These are phyloP conservation scores for Brachypterus glaber DNA, from an alignment of 2,888 invertebrate genomes.

Conservation along the genomic window DNA sequence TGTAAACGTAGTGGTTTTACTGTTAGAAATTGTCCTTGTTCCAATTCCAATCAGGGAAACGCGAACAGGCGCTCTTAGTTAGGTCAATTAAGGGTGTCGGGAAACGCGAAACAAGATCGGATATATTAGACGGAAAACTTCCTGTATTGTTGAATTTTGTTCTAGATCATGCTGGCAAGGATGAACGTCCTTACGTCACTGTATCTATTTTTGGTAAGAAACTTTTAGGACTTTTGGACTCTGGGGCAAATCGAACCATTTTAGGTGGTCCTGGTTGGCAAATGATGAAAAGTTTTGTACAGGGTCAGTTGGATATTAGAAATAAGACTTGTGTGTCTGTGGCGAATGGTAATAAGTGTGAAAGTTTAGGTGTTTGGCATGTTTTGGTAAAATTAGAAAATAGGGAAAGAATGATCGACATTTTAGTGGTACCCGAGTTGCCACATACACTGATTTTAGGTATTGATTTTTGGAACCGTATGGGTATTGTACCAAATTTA, in stretches of 20 bases:
- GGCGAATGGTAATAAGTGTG: background rate
- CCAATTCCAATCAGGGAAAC: slow-evolving; percentile 9
- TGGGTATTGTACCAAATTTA: slow-evolving; percentile 3
- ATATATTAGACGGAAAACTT: background rate
- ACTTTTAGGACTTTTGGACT: slow-evolving; percentile 9
- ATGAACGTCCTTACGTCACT: slow-evolving; percentile 9
- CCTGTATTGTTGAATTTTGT: slow-evolving; percentile 2
- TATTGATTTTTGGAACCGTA: slow-evolving; percentile 7
- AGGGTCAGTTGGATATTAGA: too few relatives aligned
- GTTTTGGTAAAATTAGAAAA: too few relatives aligned
- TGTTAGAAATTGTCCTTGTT: slow-evolving; percentile 5
- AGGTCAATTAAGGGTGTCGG: background rate
- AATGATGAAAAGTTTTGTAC: too few relatives aligned
- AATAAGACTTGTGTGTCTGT: too few relatives aligned
- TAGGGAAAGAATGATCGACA: background rate
- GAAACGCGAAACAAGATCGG: too few relatives aligned
- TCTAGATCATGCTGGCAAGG: background rate
- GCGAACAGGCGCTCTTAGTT: slow-evolving; percentile 6
- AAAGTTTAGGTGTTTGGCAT: slow-evolving; percentile 1
- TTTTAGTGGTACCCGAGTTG: slow-evolving; percentile 7
- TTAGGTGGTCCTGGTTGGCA: slow-evolving; percentile 7
- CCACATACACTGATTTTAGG: slow-evolving; percentile 3
- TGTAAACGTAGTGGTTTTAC: slow-evolving; percentile 9
- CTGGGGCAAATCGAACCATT: slow-evolving; percentile 8
- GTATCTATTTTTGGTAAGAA: slow-evolving; percentile 5